These are phyloP conservation scores for Ficedula albicollis DNA, from an alignment of 2,797 vertebrate genomes.

Conservation along the genomic window DNA sequence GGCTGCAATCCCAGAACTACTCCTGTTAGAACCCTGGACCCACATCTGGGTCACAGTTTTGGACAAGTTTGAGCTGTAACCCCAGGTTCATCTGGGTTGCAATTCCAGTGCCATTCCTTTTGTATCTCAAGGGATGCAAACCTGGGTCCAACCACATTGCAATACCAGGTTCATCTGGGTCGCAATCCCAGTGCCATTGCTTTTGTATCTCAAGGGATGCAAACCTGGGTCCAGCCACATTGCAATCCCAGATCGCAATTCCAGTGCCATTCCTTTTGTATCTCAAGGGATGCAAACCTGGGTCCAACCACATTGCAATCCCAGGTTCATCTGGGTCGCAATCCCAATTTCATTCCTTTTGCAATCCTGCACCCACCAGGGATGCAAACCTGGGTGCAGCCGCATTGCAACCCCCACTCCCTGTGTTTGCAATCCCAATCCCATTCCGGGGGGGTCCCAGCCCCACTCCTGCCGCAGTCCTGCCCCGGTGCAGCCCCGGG, in stretches of 20 bases:
- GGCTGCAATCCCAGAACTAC: not conserved
- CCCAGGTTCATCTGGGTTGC: not conserved
- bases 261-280: no score
- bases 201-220: no score
- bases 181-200: not conserved
- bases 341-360: no score
- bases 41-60: not conserved
- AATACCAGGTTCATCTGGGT: accelerated
- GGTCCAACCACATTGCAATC: accelerated
- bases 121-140: not conserved
- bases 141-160: accelerated
- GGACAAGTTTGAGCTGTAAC: accelerated
- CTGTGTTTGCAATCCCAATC: no score
- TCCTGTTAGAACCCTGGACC: not conserved
- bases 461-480: not conserved
- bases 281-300: no score
- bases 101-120: not conserved
- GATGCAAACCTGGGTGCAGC: no score
- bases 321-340: accelerated
- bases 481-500: not conserved
- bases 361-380: no score
- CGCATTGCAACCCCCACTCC: no score
- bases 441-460: not conserved
- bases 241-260: no score
- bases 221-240: no score